Evolutionary conservation across 2,797 vertebrate genomes (phyloP).

Genomic region (Anguilla megastoma): DNA sequence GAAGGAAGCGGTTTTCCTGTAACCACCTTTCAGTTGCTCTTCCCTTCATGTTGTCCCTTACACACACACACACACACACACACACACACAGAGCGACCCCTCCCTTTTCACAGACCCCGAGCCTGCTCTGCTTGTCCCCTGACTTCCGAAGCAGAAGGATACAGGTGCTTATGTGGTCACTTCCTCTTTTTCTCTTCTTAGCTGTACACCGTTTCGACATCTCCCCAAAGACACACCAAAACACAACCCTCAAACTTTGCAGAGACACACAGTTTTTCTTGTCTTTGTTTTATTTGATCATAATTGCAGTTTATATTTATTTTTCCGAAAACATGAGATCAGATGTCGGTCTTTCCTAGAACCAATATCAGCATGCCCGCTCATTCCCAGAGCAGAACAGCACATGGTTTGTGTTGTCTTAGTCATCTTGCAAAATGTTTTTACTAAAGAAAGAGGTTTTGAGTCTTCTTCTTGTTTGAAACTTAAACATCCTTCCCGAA

Average conservation of each 20-base stretch:
- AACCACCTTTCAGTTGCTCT: conserved; percentile 37
- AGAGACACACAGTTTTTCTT: not conserved
- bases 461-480: not conserved
- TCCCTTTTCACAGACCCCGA: not conserved
- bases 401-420: not conserved
- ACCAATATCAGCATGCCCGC: not conserved
- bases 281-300: not conserved
- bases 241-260: not conserved
- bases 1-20: conserved; percentile 34
- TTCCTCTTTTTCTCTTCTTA: conserved; percentile 35
- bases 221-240: not conserved
- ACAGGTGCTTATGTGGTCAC: conserved; percentile 29
- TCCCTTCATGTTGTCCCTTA: not conserved
- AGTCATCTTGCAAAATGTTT: not conserved
- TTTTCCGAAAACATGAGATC: not conserved
- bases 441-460: too few relatives aligned
- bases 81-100: not conserved
- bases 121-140: not conserved
- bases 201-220: conserved; percentile 17
- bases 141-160: conserved; percentile 15
- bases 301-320: not conserved
- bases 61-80: not conserved
- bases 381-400: not conserved
- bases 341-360: not conserved
- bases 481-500: not conserved